Evolutionary conservation across 2,888 invertebrate species (phyloP), one percentile per base, ranked within the genome.

Genomic region (Palloptera scutellata): DNA sequence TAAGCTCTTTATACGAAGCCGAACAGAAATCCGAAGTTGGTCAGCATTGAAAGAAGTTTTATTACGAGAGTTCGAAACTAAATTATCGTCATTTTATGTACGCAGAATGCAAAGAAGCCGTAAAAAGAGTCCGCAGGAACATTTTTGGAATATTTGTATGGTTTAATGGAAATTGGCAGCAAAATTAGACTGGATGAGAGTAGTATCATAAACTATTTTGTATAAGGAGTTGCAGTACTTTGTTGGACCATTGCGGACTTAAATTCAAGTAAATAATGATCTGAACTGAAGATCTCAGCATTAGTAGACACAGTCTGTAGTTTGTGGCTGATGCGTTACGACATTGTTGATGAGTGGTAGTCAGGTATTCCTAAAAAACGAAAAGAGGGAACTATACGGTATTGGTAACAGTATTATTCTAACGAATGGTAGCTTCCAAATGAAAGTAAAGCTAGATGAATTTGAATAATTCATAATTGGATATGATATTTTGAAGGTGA

Each of bases 61-160:
- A 17, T 48, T 51, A 12, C 60, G 66, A n/a, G 71, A 71, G 57
- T 69, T 69, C 60, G 62, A 67, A 15, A 48, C 41, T n/a, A 59
- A 57, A n/a, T 11, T 67, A 10, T 61, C 61, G 6, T 20, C 64
- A 9, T 63, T 66, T n/a, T 68, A 71, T 13, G 61, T 71, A 5
- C 67, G 61, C 55, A 51, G 55, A 12, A 43, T 59, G 43, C 54
- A 68, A 40, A 51, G 59, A 51, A 69, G 58, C 54, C 61, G 68
- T 12, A 59, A 61, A 8, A 69, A 71, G 53, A 66, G 10, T 59
- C 58, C 6, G 19, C 19, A 6, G 67, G 67, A 64, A 63, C 60
- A 17, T 52, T 57, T 40, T 42, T 45, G 17, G 62, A 67, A 52
- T 67, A 52, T 10, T 52, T 54, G 45, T 68, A 71, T 52, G 30